Evolutionary conservation across 2,888 invertebrate species (phyloP).

Genomic region (Lasioglossum leucozonium): DNA sequence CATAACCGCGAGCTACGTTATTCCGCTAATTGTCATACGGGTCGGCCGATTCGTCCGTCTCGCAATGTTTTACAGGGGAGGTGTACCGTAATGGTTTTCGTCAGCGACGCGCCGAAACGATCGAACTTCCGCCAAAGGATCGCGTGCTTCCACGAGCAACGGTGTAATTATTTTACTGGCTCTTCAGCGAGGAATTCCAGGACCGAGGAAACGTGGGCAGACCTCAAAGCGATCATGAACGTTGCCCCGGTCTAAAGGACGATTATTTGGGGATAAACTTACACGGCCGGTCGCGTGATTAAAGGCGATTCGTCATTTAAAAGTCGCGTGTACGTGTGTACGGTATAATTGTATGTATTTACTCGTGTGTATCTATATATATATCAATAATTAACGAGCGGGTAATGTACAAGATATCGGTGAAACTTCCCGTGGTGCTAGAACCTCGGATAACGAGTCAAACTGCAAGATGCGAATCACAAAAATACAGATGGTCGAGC

Average conservation of each 20-base stretch:
- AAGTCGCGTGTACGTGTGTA: constrained; percentile 7
- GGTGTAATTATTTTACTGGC: constrained; percentile 5
- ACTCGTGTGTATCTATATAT: constrained; percentile 18
- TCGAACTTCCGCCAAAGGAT: background rate
- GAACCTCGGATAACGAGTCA: constrained; percentile 25
- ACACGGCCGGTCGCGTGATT: constrained; percentile 51
- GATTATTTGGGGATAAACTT: constrained; percentile 44
- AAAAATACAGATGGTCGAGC: background rate
- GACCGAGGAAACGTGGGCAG: background rate
- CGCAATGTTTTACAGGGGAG: background rate
- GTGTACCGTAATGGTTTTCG: background rate
- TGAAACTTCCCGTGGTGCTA: background rate
- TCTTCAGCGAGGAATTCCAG: constrained; percentile 3
- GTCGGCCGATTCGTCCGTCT: background rate
- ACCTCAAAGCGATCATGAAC: constrained; percentile 3
- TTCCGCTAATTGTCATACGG: background rate
- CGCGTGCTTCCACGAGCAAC: background rate
- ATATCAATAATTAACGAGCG: constrained; percentile 6
- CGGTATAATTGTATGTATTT: background rate
- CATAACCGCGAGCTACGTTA: background rate
- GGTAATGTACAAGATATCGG: background rate
- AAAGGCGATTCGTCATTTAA: constrained; percentile 39
- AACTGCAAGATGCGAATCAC: background rate
- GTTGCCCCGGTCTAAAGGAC: constrained; percentile 6
- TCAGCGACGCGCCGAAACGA: background rate